phyloP scores from a whole-genome alignment of 2,113 vertebrate genomes.

The Sceloporus undulatus region DNA sequence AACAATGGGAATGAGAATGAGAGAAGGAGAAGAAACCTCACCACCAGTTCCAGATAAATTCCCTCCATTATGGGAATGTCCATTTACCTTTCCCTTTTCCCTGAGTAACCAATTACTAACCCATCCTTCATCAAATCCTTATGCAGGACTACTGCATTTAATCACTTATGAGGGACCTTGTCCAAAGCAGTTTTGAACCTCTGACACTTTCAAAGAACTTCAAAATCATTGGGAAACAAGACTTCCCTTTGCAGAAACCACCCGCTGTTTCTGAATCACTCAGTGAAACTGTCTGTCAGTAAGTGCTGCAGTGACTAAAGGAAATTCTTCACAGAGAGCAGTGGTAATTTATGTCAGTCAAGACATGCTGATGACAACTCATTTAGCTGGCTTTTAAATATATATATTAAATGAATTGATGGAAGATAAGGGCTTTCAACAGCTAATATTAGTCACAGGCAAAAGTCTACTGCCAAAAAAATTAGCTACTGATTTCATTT shows the following conservation, averaged over 20 bases:
- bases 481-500: no score
- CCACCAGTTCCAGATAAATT: background rate
- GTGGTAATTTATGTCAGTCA: background rate
- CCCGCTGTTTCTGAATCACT: background rate
- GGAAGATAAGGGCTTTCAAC: background rate
- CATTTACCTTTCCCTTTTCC: background rate
- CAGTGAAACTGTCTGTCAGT: background rate
- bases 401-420: background rate
- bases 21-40: no score
- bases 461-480: no score
- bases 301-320: background rate
- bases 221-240: constrained; percentile 11
- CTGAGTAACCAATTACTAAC: background rate
- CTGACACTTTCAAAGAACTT: background rate
- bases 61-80: background rate
- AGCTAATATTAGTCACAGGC: background rate
- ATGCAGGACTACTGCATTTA: background rate
- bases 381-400: background rate
- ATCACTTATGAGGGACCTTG: background rate
- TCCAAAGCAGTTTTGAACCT: background rate
- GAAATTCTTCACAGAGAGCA: background rate
- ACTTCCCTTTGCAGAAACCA: background rate
- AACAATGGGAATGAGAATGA: background rate
- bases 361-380: background rate
- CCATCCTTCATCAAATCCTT: background rate